Evolutionary conservation across 2,888 invertebrate species (phyloP).

Genomic region (Poecilus cupreus): DNA sequence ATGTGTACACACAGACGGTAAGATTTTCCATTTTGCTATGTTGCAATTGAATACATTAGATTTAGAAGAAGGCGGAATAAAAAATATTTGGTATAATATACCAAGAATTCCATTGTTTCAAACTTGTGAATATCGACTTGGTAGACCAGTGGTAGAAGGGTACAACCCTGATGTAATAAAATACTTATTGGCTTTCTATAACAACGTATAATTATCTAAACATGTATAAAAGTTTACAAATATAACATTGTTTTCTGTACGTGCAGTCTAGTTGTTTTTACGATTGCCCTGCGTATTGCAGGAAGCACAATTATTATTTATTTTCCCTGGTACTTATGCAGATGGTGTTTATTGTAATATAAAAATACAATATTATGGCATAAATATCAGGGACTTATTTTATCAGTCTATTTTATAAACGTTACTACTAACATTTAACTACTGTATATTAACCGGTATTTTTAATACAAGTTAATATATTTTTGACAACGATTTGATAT

Average conservation of each 20-base stretch:
- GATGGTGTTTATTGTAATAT: too few relatives aligned
- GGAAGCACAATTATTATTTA: constrained; percentile 5
- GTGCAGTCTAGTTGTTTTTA: constrained; percentile 45
- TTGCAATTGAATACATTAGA: constrained; percentile 89
- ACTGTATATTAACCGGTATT: constrained; percentile 1
- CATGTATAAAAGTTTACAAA: constrained; percentile 57
- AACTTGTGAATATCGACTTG: constrained; percentile 78
- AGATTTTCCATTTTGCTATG: constrained; percentile 86
- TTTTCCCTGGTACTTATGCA: background rate
- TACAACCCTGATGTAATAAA: constrained; percentile 88
- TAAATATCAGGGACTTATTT: constrained; percentile 5
- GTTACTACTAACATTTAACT: constrained; percentile 22
- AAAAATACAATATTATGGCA: background rate
- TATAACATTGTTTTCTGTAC: constrained; percentile 47
- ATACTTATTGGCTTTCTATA: constrained; percentile 87
- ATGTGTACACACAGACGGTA: constrained; percentile 87
- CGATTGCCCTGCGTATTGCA: constrained; percentile 8
- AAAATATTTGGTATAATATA: constrained; percentile 88
- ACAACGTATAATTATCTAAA: constrained; percentile 73
- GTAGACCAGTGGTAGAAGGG: constrained; percentile 80
- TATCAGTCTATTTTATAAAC: constrained; percentile 33
- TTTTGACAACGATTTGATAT: constrained; percentile 20
- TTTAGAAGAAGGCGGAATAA: constrained; percentile 76
- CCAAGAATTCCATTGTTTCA: constrained; percentile 80
- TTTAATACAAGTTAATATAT: constrained; percentile 10